Evolutionary conservation across 2,113 vertebrate species (phyloP), one percentile per base, ranked within the genome.

Genomic region (Nothocercus julius): DNA sequence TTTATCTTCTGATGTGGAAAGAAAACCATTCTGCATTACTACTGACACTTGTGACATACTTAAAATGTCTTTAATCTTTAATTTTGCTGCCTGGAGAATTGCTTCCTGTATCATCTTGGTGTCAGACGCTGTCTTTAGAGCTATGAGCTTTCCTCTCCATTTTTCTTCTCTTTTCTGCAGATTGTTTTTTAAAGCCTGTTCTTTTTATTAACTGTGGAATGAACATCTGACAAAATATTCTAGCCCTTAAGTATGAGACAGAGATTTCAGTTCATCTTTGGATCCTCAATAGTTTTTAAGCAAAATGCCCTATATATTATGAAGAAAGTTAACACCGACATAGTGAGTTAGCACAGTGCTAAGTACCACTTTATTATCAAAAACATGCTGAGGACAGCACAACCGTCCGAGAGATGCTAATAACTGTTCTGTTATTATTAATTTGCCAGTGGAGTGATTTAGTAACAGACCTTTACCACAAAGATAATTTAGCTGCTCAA

Each of bases 381-480:
- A 94, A 96, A 15, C 56, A 34, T 83, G 51, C 88, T 86, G 56
- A 95, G 85, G 49, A 40, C 67, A 27, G 74, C 58, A 32, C 72
- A 3, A 18, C 9, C 69, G 47, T 81, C 80, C 49, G 56, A 77
- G 85, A 14, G 68, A 67, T 83, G 45, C 72, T 83, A 19, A 62
- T 87, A 86, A 83, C 45, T 69, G 13, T 88, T 93, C 59, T 36
- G 83, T 90, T 86, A 51, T 70, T 89, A 83, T 45, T 94, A 78
- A 85, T 94, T 96, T 95, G 91, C 72, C 64, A 61, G 45, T 49
- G 63, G 80, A 83, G 30, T 80, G 88, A 86, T 90, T 95, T 88
- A 88, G 80, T 75, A 93, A 88, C 5, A 1, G 88, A 67, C 83
- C 51, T 92, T 92, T 63, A 70, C 76, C 0, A 1, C 85, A 70